Percentiles rank a stretch among this genome's conserved stretches.
phyloP scores from a whole-genome alignment of 2,113 vertebrate species.

The Oncorhynchus mykiss region DNA sequence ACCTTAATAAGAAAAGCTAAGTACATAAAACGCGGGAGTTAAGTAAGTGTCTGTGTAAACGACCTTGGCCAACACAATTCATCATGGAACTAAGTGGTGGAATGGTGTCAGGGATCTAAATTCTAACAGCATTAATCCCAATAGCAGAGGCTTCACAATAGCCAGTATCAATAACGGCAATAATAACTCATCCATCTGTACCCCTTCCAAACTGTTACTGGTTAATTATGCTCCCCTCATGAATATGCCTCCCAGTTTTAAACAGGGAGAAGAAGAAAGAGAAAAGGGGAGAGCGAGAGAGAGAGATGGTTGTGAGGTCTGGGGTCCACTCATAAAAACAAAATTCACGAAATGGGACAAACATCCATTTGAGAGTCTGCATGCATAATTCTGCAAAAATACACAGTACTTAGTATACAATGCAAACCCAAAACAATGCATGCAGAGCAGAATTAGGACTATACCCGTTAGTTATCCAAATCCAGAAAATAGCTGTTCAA shows the following conservation, averaged over 20 bases:
- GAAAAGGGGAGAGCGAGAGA: slow-evolving; percentile 33
- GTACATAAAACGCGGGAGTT: slow-evolving; percentile 71
- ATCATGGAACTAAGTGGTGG: slow-evolving; percentile 75
- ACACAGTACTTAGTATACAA: too few relatives aligned
- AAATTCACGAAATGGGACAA: too few relatives aligned
- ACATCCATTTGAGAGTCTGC: too few relatives aligned
- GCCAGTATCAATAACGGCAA: slow-evolving; percentile 75
- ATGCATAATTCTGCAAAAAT: too few relatives aligned
- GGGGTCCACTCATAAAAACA: too few relatives aligned
- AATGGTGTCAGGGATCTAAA: slow-evolving; percentile 71
- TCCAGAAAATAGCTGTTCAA: too few relatives aligned
- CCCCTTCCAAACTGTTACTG: slow-evolving; percentile 65
- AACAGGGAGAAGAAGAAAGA: slow-evolving; percentile 32
- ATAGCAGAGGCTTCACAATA: slow-evolving; percentile 67
- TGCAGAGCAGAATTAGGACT: too few relatives aligned
- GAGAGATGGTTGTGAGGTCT: not conserved
- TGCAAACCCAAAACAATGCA: too few relatives aligned
- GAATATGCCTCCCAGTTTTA: slow-evolving; percentile 68
- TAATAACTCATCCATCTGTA: slow-evolving; percentile 76
- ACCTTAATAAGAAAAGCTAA: slow-evolving; percentile 74
- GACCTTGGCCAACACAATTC: slow-evolving; percentile 71
- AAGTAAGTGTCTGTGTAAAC: slow-evolving; percentile 71
- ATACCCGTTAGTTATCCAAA: too few relatives aligned
- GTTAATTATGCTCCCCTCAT: slow-evolving; percentile 73
- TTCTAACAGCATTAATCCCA: slow-evolving; percentile 75